These are phyloP conservation scores for Abrostola triplasia DNA, from an alignment of 2,888 invertebrate species.

Conservation along the genomic window DNA sequence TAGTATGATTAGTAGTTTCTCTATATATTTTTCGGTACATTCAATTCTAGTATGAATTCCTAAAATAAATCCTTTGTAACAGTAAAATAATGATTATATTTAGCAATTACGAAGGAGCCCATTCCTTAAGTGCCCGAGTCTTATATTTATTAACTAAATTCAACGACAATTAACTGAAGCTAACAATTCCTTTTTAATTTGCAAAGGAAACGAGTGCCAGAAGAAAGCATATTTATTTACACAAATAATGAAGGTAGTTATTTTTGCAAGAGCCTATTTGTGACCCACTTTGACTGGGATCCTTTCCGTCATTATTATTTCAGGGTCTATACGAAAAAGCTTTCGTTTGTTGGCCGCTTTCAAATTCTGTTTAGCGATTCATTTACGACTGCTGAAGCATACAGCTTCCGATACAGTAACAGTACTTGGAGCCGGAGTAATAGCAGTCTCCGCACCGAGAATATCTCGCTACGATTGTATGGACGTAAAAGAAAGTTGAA, in stretches of 20 bases:
- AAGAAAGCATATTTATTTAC: conserved; percentile 36
- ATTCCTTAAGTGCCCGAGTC: conserved; percentile 25
- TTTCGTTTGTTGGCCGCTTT: conserved; percentile 64
- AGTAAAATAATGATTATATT: background rate
- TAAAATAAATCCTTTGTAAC: background rate
- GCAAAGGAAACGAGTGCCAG: conserved; percentile 29
- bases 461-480: conserved; percentile 38
- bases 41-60: background rate
- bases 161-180: conserved; percentile 25
- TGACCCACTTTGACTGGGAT: conserved; percentile 42
- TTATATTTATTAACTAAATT: conserved; percentile 4
- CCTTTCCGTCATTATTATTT: conserved; percentile 68
- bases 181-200: conserved; percentile 42
- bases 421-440: conserved; percentile 42
- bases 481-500: conserved; percentile 29
- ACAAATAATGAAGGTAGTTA: conserved; percentile 55
- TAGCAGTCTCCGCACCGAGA: conserved; percentile 45
- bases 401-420: conserved; percentile 50
- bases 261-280: conserved; percentile 55
- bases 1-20: too few species aligned
- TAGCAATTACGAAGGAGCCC: conserved; percentile 15
- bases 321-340: conserved; percentile 63
- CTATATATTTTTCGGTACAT: too few species aligned
- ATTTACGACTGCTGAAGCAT: conserved; percentile 58
- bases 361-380: conserved; percentile 67